Evolutionary conservation across 2,797 vertebrate genomes (phyloP), one percentile per base, ranked within the genome.

Genomic region (Gallinago stenura): DNA sequence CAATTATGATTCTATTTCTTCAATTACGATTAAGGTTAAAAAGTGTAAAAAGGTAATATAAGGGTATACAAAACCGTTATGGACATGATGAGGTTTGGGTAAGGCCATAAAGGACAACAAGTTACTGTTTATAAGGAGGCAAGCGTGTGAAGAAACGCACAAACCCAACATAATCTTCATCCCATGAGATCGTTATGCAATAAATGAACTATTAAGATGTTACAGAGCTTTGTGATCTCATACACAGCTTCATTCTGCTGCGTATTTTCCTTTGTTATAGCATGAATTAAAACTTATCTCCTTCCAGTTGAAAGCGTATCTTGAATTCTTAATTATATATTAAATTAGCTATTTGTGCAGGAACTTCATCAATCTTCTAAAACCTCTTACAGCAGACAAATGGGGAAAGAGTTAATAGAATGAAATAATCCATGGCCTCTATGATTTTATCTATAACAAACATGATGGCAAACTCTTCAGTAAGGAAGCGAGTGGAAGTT

Each of bases 261-360:
- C 8, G 13, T 75, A 33, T 78, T 88, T 83, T 45, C 72, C 37
- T 93, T 90, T 86, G 76, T 66, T 90, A 87, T 4, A 81, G 28
- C 28, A 94, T 12, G 35, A 90, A 86, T 93, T 83, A 78, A 70
- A 93, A 75, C 89, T 30, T 61, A 93, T 70, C 53, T 92, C 45
- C 31, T 84, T 91, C 46, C 25, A 84, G 41, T 3, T 69, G 46
- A 87, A 94, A 90, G 50, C 5, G 0, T n/a, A 26, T 41, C 39
- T 69, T 75, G 58, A 91, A 70, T 81, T 65, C 45, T 80, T 87
- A 60, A 77, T 66, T 89, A 37, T 24, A 89, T 48, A 60, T 81
- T 77, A 50, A 94, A 79, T 73, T n/a, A 83, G 46, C 51, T 93
- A 41, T 79, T 73, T 57, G 35, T 61, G 71, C 39, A 57, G 35